Evolutionary conservation across 2,888 invertebrate genomes (phyloP).

Genomic region (Spilosoma lubricipeda): DNA sequence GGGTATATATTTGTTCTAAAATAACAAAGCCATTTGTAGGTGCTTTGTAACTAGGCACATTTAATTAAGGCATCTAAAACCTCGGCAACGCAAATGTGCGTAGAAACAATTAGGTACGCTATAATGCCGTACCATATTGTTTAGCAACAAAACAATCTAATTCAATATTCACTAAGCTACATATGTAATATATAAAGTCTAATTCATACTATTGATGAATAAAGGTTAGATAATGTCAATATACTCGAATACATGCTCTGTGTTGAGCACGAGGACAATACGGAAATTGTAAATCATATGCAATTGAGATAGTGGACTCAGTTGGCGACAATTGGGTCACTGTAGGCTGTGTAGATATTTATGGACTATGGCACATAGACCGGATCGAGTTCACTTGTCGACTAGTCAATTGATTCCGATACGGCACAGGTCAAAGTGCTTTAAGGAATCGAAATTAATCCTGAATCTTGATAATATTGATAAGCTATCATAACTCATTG

Average conservation of each 20-base stretch:
- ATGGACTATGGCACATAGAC: neutral
- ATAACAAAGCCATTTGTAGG: neutral
- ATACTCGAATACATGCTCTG: conserved; percentile 24
- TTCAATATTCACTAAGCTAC: neutral
- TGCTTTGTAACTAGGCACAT: neutral
- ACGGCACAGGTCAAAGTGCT: neutral
- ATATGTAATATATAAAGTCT: neutral
- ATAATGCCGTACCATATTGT: neutral
- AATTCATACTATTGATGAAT: conserved; percentile 23
- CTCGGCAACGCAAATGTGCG: neutral
- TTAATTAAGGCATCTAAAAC: neutral
- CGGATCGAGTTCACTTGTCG: neutral
- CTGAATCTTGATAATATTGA: neutral
- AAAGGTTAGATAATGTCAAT: conserved; percentile 24
- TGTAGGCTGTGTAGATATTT: neutral
- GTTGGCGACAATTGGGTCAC: neutral
- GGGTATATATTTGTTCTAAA: neutral
- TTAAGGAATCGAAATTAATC: neutral
- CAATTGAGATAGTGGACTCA: neutral
- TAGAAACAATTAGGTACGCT: neutral
- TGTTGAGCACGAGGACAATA: conserved; percentile 17
- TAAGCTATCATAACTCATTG: neutral
- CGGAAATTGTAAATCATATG: conserved; percentile 33
- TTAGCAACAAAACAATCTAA: neutral
- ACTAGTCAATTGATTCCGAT: neutral